These are phyloP conservation scores for Camelus bactrianus DNA, from an alignment of 2,113 vertebrate species.

Conservation along the genomic window DNA sequence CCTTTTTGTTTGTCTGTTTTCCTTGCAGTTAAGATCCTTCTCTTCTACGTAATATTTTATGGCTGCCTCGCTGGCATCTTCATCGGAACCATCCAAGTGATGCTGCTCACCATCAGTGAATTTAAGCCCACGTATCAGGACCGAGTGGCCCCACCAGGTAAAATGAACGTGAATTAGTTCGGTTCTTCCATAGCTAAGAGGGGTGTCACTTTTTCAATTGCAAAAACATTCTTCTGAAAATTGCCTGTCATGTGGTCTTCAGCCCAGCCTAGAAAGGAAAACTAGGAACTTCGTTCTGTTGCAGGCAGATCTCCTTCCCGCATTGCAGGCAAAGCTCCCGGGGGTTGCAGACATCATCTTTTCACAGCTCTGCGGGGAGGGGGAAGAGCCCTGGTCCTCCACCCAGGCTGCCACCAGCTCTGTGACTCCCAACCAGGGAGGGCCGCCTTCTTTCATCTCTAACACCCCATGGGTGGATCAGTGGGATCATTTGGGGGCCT, in stretches of 20 bases:
- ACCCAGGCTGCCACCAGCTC: neutral
- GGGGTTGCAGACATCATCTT: neutral
- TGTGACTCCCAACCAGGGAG: rapidly evolving
- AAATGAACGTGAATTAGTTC: neutral
- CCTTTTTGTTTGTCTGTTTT: conserved; percentile 63
- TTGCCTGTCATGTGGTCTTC: neutral
- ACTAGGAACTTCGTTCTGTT: neutral
- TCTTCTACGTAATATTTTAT: conserved; percentile 98
- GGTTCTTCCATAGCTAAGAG: neutral
- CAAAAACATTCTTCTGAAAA: neutral
- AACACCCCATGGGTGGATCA: rapidly evolving
- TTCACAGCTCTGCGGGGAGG: neutral
- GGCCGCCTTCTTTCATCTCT: too few species aligned
- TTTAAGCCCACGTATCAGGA: conserved; percentile 98
- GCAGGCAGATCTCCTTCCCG: neutral
- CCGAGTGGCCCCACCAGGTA: conserved; percentile 99
- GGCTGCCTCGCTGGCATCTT: conserved; percentile 99
- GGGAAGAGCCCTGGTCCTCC: neutral
- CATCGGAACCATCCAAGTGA: conserved; percentile 97
- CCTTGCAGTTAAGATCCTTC: conserved; percentile 95
- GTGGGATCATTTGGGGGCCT: neutral
- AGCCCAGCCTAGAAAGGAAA: neutral
- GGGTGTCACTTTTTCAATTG: neutral
- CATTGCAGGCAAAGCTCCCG: neutral
- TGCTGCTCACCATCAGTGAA: conserved; percentile 96